Percentiles rank a stretch among this genome's conserved stretches.
phyloP scores from a whole-genome alignment of 2,113 vertebrate genomes.

The Zosterops borbonicus region DNA sequence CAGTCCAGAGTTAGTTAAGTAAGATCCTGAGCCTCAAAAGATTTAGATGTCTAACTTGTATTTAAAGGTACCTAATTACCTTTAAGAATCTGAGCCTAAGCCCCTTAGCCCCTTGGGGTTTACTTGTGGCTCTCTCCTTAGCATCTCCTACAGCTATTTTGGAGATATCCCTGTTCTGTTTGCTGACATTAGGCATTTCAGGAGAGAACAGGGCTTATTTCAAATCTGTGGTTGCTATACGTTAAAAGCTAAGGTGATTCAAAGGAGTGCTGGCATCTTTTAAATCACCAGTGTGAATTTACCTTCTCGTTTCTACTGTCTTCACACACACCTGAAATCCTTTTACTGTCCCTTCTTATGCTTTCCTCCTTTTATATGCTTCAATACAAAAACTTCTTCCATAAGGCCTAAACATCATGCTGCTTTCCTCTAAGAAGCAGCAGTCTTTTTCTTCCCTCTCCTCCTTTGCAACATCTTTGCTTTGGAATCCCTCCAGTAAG shows the following conservation, averaged over 20 bases:
- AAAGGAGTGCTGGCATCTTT: not conserved
- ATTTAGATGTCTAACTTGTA: conserved; percentile 60
- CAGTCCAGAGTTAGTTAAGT: conserved; percentile 24
- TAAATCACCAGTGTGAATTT: not conserved
- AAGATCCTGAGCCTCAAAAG: conserved; percentile 49
- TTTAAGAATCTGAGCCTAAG: conserved; percentile 49
- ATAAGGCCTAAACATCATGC: accelerated
- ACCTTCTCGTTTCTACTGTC: not conserved
- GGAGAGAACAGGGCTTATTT: not conserved
- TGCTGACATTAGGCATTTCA: not conserved
- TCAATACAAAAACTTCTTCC: not conserved
- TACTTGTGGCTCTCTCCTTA: conserved; percentile 10
- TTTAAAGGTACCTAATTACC: conserved; percentile 61
- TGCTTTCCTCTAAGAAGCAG: not conserved
- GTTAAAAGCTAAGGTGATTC: not conserved
- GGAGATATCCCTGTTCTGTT: not conserved
- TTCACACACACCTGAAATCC: not conserved
- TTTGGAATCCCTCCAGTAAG: conserved; percentile 59
- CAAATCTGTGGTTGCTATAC: not conserved
- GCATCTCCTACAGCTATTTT: not conserved
- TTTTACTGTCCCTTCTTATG: not conserved
- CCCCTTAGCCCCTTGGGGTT: conserved; percentile 21
- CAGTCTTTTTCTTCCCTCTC: not conserved
- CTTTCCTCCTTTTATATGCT: not conserved
- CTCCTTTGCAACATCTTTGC: conserved; percentile 2